These are phyloP conservation scores for Pangasius sanitwongsei DNA, from an alignment of 2,797 vertebrate species.

Conservation along the genomic window DNA sequence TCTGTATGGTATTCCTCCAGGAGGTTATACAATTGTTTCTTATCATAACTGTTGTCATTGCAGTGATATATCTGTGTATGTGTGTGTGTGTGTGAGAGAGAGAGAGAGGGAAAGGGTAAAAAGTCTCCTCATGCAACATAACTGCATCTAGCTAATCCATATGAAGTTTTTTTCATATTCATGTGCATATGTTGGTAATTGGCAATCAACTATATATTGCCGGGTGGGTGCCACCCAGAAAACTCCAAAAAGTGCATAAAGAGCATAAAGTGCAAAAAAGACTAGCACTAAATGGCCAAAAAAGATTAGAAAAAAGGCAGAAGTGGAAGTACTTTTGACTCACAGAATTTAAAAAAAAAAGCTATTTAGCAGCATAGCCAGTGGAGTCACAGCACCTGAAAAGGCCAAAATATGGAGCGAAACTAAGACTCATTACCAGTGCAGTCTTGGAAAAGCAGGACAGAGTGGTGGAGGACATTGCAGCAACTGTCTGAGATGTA, in stretches of 20 bases:
- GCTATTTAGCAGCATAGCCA: background rate
- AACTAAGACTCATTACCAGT: no score
- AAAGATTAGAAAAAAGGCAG: no score
- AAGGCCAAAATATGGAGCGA: background rate
- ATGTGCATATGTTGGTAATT: background rate
- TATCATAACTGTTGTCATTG: background rate
- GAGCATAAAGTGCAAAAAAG: background rate
- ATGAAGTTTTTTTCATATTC: background rate
- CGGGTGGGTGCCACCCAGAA: background rate
- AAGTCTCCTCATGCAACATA: slow-evolving; percentile 20
- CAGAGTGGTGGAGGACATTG: background rate
- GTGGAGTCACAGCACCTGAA: background rate
- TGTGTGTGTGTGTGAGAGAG: background rate
- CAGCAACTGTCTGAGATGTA: background rate
- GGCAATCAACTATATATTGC: background rate
- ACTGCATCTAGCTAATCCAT: background rate
- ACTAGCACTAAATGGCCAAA: background rate
- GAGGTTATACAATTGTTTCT: background rate
- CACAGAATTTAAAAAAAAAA: background rate
- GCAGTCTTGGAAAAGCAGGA: background rate
- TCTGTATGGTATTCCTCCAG: background rate
- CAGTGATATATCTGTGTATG: background rate
- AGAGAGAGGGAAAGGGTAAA: background rate
- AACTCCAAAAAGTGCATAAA: background rate
- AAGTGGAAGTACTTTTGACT: background rate